Conservation (phyloP, 2,797 vertebrate species). For the Moxostoma hubbsi region DNA sequence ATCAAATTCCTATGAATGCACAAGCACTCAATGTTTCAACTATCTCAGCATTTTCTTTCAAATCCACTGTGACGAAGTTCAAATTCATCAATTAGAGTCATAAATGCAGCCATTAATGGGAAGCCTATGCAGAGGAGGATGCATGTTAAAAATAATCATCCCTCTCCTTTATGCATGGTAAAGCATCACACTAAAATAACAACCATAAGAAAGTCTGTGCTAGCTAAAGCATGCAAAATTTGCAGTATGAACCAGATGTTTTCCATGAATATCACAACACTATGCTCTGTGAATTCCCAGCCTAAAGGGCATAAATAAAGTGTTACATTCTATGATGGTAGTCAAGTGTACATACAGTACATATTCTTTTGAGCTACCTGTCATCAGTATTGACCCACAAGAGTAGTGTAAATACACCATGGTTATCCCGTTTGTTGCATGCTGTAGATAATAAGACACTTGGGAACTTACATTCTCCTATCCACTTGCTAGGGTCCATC, state of each 20-base stretch:
- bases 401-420: too few relatives aligned
- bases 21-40: background rate
- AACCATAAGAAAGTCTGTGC: background rate
- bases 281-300: too few relatives aligned
- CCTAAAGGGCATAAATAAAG: too few relatives aligned
- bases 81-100: slow-evolving; percentile 11
- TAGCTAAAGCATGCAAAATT: background rate
- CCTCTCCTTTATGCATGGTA: slow-evolving; percentile 6
- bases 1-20: too few relatives aligned
- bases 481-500: slow-evolving; percentile 96
- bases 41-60: background rate
- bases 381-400: too few relatives aligned
- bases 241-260: too few relatives aligned
- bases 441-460: background rate
- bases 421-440: too few relatives aligned
- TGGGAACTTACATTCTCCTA: slow-evolving; percentile 90
- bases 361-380: too few relatives aligned
- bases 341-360: too few relatives aligned
- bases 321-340: too few relatives aligned
- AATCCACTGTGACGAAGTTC: slow-evolving; percentile 13
- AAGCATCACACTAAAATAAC: slow-evolving; percentile 6
- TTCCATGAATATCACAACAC: too few relatives aligned
- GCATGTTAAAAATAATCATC: slow-evolving; percentile 11
- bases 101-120: slow-evolving; percentile 33
- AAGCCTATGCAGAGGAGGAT: background rate